Conservation (phyloP, 1,140 invertebrate species). For the Olivierus martensii region DNA sequence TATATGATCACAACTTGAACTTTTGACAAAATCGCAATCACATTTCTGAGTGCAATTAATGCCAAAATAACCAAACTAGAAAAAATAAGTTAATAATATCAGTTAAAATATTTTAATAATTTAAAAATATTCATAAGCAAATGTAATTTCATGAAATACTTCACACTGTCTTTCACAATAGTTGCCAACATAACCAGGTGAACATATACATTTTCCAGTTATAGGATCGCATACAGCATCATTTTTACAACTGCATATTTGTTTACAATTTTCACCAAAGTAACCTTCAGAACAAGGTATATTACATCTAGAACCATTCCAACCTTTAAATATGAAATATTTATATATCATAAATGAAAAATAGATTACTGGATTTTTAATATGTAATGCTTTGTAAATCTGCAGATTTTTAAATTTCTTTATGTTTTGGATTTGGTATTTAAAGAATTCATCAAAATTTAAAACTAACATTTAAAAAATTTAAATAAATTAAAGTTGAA, state of each 20-base stretch:
- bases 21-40: slow-evolving; percentile 8
- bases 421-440: too few relatives aligned
- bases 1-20: slow-evolving; percentile 30
- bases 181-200: slow-evolving; percentile 32
- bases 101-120: too few relatives aligned
- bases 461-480: too few relatives aligned
- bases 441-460: too few relatives aligned
- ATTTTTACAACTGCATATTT: slow-evolving; percentile 83
- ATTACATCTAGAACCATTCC: background rate
- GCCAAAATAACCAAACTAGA: slow-evolving; percentile 8
- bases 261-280: slow-evolving; percentile 65
- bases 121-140: too few relatives aligned
- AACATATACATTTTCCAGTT: slow-evolving; percentile 61
- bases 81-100: too few relatives aligned
- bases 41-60: slow-evolving; percentile 12
- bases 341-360: too few relatives aligned
- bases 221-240: slow-evolving; percentile 63
- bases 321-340: slow-evolving; percentile 26
- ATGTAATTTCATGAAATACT: background rate
- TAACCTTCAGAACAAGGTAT: slow-evolving; percentile 45
- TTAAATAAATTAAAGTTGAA: too few relatives aligned
- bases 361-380: too few relatives aligned
- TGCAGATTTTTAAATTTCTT: too few relatives aligned
- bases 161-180: slow-evolving; percentile 2
- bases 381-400: too few relatives aligned